Conservation (phyloP, 1,140 invertebrate species). For the Vanessa tameamea region DNA sequence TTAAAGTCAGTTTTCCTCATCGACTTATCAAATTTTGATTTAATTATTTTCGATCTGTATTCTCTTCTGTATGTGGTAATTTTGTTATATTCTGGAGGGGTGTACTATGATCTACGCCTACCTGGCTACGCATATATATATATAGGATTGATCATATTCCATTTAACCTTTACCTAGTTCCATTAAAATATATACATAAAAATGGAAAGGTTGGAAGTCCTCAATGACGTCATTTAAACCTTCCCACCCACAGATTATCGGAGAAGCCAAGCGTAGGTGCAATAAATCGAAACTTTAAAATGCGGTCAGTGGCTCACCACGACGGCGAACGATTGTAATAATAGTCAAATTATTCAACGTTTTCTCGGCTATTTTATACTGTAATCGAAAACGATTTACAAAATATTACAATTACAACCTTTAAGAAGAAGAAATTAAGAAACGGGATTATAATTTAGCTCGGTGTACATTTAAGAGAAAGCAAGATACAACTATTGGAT, state of each 20-base stretch:
- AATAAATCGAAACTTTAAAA: conserved; percentile 56
- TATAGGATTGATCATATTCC: too few species aligned
- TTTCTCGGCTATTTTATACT: neutral
- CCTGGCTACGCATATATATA: too few species aligned
- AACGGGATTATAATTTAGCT: too few species aligned
- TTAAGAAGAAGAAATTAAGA: too few species aligned
- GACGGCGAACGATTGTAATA: conserved; percentile 34
- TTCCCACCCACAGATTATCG: conserved; percentile 61
- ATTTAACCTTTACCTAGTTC: neutral
- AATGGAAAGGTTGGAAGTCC: conserved; percentile 21
- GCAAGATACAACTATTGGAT: too few species aligned
- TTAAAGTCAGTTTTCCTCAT: too few species aligned
- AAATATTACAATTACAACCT: neutral
- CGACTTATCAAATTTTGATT: too few species aligned
- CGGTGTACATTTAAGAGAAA: too few species aligned
- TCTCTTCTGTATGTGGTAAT: too few species aligned
- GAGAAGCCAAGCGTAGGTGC: conserved; percentile 56
- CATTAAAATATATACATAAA: neutral
- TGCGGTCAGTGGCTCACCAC: conserved; percentile 52
- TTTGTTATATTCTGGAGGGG: too few species aligned
- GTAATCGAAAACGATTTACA: neutral
- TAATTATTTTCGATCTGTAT: too few species aligned
- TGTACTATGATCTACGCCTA: too few species aligned
- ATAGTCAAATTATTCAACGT: conserved; percentile 18
- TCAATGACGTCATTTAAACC: conserved; percentile 59